Conservation (phyloP, 1,140 invertebrate species). For the Phymorhynchus buccinoides region DNA sequence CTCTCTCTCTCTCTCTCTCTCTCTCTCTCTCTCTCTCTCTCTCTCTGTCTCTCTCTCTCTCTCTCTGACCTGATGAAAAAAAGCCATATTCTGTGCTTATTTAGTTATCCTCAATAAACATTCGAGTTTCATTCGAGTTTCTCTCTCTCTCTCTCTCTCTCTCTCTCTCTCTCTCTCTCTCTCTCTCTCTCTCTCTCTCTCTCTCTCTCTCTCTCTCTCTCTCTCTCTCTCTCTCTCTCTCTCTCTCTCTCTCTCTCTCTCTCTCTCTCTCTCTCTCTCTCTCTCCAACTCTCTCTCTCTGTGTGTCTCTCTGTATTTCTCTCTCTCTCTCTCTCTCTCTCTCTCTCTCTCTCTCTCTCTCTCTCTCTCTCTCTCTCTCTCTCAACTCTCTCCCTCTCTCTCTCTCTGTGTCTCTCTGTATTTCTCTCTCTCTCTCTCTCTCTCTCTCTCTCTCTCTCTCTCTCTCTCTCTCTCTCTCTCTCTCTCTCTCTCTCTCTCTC, state of each 20-base stretch:
- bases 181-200: constrained; percentile 15
- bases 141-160: too few relatives aligned
- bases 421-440: neutral
- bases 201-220: constrained; percentile 1
- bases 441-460: constrained; percentile 1
- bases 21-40: neutral
- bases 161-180: constrained; percentile 23
- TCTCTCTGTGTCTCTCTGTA: too few relatives aligned
- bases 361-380: too few relatives aligned
- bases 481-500: neutral
- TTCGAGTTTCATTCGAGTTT: too few relatives aligned
- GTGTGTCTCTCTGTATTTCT: too few relatives aligned
- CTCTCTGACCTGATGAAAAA: too few relatives aligned
- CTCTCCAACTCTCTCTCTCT: too few relatives aligned
- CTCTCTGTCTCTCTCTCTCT: constrained; percentile 4
- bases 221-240: neutral
- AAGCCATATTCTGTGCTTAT: too few relatives aligned
- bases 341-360: neutral
- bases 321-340: neutral
- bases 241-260: neutral
- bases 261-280: neutral
- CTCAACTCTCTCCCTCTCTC: too few relatives aligned
- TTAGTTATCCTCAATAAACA: too few relatives aligned
- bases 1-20: neutral
- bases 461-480: constrained; percentile 1